phyloP scores from a whole-genome alignment of 2,113 vertebrate genomes.

The Anser cygnoides region DNA sequence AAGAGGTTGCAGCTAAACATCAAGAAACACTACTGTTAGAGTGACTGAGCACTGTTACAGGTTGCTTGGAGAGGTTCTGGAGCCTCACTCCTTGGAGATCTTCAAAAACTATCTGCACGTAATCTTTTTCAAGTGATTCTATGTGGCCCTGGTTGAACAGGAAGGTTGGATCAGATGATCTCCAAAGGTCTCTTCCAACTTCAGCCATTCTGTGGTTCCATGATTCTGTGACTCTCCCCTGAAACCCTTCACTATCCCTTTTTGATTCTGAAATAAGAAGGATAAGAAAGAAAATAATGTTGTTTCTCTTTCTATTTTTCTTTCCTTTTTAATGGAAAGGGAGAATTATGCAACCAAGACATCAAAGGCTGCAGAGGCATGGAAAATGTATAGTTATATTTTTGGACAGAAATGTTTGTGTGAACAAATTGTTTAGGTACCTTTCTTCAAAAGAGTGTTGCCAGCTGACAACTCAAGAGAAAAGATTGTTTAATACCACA shows the following conservation, averaged over 20 bases:
- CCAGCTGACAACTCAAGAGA: not conserved
- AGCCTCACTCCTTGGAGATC: too few relatives aligned
- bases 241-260: not conserved
- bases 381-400: too few relatives aligned
- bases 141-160: too few relatives aligned
- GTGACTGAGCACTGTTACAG: too few relatives aligned
- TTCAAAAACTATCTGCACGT: too few relatives aligned
- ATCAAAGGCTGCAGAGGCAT: not conserved
- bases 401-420: not conserved
- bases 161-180: too few relatives aligned
- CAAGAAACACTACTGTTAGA: too few relatives aligned
- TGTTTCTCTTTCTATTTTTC: not conserved
- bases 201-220: too few relatives aligned
- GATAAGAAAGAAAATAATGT: not conserved
- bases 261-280: not conserved
- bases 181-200: too few relatives aligned
- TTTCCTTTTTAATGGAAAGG: not conserved
- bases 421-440: not conserved
- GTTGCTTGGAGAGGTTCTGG: too few relatives aligned
- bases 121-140: too few relatives aligned
- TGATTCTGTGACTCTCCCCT: not conserved
- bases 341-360: not conserved
- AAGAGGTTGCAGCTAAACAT: too few relatives aligned
- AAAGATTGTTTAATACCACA: not conserved
- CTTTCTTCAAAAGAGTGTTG: not conserved